Evolutionary conservation across 2,113 vertebrate genomes (phyloP).

Genomic region (Brachyhypopomus gauderio): DNA sequence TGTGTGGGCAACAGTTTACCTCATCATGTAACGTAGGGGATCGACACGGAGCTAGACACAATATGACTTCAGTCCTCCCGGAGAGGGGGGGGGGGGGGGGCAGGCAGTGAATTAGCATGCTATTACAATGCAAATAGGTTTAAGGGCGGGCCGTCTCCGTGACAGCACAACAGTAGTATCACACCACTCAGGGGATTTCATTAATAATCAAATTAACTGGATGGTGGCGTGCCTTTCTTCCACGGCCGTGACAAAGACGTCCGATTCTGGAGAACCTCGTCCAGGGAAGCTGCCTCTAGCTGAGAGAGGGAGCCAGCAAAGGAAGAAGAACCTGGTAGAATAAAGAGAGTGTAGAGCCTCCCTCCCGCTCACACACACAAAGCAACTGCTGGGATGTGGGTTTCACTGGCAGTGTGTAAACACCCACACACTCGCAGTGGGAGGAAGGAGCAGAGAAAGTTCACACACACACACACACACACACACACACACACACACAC

Average conservation of each 20-base stretch:
- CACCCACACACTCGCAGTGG: neutral
- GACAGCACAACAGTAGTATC: conserved; percentile 37
- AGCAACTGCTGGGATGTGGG: conserved; percentile 10
- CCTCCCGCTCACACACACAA: conserved; percentile 5
- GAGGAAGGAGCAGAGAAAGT: conserved; percentile 11
- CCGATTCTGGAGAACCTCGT: neutral
- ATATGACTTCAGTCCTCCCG: neutral
- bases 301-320: conserved; percentile 12
- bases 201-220: conserved; percentile 47
- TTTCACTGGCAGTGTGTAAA: conserved; percentile 20
- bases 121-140: conserved; percentile 44
- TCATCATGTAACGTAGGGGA: neutral
- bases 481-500: conserved; percentile 1
- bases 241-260: conserved; percentile 19
- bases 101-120: conserved; percentile 7
- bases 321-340: conserved; percentile 14
- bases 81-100: conserved; percentile 20
- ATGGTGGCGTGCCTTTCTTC: neutral
- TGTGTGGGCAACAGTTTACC: neutral
- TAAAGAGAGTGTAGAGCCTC: too few relatives aligned
- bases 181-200: conserved; percentile 18
- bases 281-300: neutral
- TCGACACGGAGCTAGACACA: neutral
- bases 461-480: neutral
- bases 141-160: conserved; percentile 9